Conservation (phyloP, 1,140 invertebrate species). For the Drosophila pseudoananassae region DNA sequence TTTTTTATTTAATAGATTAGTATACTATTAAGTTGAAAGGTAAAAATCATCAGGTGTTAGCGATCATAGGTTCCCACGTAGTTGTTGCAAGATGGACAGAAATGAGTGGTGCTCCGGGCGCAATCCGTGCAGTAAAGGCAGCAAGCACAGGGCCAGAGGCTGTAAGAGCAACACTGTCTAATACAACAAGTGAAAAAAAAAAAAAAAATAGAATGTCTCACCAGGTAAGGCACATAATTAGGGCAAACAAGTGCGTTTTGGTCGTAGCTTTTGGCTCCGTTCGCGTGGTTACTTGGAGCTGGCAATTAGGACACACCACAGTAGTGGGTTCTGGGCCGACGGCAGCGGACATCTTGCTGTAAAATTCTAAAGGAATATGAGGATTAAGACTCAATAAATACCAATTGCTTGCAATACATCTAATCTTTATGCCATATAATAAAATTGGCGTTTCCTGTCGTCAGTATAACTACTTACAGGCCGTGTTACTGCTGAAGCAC, state of each 20-base stretch:
- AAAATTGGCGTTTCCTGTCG: not conserved
- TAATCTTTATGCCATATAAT: not conserved
- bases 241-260: slow-evolving; percentile 87
- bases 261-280: slow-evolving; percentile 85
- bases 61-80: slow-evolving; percentile 86
- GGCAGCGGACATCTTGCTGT: slow-evolving; percentile 47
- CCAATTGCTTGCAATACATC: too few relatives aligned
- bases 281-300: slow-evolving; percentile 84
- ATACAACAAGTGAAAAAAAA: too few relatives aligned
- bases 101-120: slow-evolving; percentile 87
- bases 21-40: not conserved
- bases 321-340: slow-evolving; percentile 84
- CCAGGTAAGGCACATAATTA: slow-evolving; percentile 86
- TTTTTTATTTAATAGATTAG: not conserved
- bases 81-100: slow-evolving; percentile 87
- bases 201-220: slow-evolving; percentile 61
- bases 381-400: not conserved
- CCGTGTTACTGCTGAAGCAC: not conserved
- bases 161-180: slow-evolving; percentile 54
- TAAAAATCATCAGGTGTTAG: slow-evolving; percentile 1
- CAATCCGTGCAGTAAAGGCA: slow-evolving; percentile 88
- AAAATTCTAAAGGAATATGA: not conserved
- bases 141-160: slow-evolving; percentile 86
- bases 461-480: not conserved
- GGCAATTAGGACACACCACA: slow-evolving; percentile 86